These are phyloP conservation scores for Acropora tenuis DNA, from an alignment of 64 coral and sea anemone species.

Conservation along the genomic window DNA sequence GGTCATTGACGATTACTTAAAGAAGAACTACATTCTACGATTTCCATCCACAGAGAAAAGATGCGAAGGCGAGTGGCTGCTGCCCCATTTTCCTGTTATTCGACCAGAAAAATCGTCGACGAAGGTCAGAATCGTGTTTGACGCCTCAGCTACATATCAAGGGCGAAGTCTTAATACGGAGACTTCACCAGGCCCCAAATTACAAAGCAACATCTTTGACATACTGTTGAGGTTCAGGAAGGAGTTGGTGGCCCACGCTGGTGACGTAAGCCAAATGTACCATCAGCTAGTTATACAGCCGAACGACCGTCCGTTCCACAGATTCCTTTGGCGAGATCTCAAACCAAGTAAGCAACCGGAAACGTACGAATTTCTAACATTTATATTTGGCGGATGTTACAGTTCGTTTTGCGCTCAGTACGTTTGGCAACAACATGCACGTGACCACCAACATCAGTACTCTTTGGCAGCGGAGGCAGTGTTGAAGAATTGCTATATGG, in stretches of 20 bases:
- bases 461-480: background rate
- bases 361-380: slow-evolving; percentile 23
- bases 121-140: slow-evolving; percentile 63
- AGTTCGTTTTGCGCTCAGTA: slow-evolving; percentile 77
- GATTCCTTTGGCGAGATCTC: slow-evolving; percentile 59
- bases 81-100: background rate
- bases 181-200: background rate
- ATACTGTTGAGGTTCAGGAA: slow-evolving; percentile 55
- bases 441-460: slow-evolving; percentile 14
- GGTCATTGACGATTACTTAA: background rate
- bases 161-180: slow-evolving; percentile 50
- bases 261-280: slow-evolving; percentile 86
- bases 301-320: background rate
- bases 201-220: slow-evolving; percentile 70
- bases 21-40: background rate
- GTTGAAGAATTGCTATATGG: slow-evolving; percentile 52
- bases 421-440: slow-evolving; percentile 62
- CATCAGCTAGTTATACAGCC: background rate
- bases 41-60: background rate
- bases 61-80: background rate
- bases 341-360: slow-evolving; percentile 30
- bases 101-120: background rate
- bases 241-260: background rate
- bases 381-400: slow-evolving; percentile 78
- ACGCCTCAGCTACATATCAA: slow-evolving; percentile 62